These are phyloP conservation scores for Oreochromis grahami DNA, from an alignment of 2,797 vertebrate species.

Conservation along the genomic window DNA sequence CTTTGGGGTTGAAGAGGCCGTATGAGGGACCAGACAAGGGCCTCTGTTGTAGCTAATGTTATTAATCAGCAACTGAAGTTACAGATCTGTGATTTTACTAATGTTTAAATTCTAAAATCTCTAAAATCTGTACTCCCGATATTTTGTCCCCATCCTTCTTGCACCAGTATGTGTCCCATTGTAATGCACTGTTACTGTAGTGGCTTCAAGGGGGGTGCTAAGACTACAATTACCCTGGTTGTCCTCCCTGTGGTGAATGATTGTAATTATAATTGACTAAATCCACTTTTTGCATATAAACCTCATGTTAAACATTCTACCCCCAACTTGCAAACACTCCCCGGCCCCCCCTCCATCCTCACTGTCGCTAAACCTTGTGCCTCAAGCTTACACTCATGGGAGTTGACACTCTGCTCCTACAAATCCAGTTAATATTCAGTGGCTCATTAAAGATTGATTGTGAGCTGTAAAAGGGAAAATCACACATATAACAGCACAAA, in stretches of 20 bases:
- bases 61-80: conserved; percentile 20
- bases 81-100: not conserved
- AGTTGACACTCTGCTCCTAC: conserved; percentile 70
- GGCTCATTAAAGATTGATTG: conserved; percentile 83
- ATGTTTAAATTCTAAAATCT: conserved; percentile 7
- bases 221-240: conserved; percentile 61
- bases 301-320: conserved; percentile 65
- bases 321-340: conserved; percentile 38
- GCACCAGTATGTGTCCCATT: conserved; percentile 37
- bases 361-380: conserved; percentile 50
- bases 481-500: conserved; percentile 63
- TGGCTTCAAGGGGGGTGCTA: conserved; percentile 47
- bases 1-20: conserved; percentile 29
- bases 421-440: conserved; percentile 83
- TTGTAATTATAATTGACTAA: conserved; percentile 82
- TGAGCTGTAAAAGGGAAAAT: conserved; percentile 68
- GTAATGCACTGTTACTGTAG: conserved; percentile 55
- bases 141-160: conserved; percentile 1
- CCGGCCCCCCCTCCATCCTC: conserved; percentile 19
- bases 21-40: conserved; percentile 10
- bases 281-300: conserved; percentile 76
- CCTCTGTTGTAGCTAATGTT: conserved; percentile 7
- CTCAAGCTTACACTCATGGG: conserved; percentile 71
- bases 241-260: conserved; percentile 72
- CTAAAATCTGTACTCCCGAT: not conserved